A percentile compares a stretch with the other conserved stretches of the same genome.
These are phyloP conservation scores for Lophotriccus pileatus DNA, from an alignment of 2,797 vertebrate genomes.

Conservation along the genomic window DNA sequence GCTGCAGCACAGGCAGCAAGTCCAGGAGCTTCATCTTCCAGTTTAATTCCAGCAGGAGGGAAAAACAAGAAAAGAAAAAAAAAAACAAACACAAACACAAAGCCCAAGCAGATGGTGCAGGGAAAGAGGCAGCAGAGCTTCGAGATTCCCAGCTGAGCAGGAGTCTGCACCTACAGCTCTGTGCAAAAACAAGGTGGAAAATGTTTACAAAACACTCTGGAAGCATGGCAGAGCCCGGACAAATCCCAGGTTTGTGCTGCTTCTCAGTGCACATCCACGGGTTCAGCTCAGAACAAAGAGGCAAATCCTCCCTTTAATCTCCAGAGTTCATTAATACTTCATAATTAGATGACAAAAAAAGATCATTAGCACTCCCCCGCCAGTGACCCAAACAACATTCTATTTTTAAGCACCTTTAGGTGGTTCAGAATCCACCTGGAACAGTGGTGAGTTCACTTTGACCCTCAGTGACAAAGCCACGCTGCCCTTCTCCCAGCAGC, in stretches of 20 bases:
- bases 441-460: neutral
- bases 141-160: neutral
- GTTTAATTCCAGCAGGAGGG: neutral
- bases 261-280: neutral
- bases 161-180: neutral
- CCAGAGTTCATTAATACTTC: neutral
- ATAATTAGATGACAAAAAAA: neutral
- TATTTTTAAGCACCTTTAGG: no score
- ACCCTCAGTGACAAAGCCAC: neutral
- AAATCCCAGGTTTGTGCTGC: neutral
- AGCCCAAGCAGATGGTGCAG: neutral
- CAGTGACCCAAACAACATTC: neutral
- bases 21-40: neutral
- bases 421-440: neutral
- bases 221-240: neutral
- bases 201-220: neutral
- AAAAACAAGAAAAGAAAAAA: no score
- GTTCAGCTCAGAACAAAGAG: neutral
- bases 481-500: neutral
- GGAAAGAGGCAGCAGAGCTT: neutral
- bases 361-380: neutral
- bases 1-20: neutral
- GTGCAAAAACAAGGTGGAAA: neutral
- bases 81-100: neutral
- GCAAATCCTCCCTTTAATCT: neutral